Evolutionary conservation across 2,888 invertebrate genomes (phyloP), one percentile per base, ranked within the genome.

Genomic region (Plagodis dolabraria): DNA sequence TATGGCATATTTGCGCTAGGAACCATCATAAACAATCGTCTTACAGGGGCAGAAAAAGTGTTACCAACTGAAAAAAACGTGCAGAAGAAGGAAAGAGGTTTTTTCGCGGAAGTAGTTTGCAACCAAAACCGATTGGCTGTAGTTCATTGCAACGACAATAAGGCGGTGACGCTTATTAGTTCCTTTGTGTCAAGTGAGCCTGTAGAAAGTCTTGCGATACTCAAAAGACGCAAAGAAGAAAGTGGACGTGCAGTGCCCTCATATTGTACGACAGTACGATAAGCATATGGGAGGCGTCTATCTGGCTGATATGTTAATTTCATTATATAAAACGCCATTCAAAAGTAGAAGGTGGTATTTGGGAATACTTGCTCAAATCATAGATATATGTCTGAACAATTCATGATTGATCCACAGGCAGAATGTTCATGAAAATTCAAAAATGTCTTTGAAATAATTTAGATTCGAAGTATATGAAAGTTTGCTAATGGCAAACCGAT

Each of bases 151-250:
- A 47, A 47, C 10, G 47, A 35, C 5, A 47, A 47, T 22, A 47
- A 47, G 11, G 47, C n/a, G 0, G 47, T 34, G 6, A 34, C 47
- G 7, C 34, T 63, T n/a, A 64, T 64, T 0, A 63, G 60, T 11
- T 34, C 47, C 0, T 33, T 34, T 47, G 47, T 47, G 8, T 33
- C 34, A 34, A 47, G 34, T 10, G 47, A 33, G 7, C 47, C 47
- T 9, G 47, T 47, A 45, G 47, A 47, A 10, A 47, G 33, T 47
- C 34, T 9, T 7, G 34, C 33, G 47, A 10, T 47, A 47, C 34
- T 9, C 46, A 47, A 47, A 33, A 6, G 34, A 33, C n/a, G 46
- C 33, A 6, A 47, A 47, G 12, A 33, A 34, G 34, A 47, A 47
- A 47, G 34, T 6, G 2, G 47, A 47, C 6, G 36, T 47, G 7